Evolutionary conservation across 2,797 vertebrate species (phyloP).

Genomic region (Linurgus olivaceus): DNA sequence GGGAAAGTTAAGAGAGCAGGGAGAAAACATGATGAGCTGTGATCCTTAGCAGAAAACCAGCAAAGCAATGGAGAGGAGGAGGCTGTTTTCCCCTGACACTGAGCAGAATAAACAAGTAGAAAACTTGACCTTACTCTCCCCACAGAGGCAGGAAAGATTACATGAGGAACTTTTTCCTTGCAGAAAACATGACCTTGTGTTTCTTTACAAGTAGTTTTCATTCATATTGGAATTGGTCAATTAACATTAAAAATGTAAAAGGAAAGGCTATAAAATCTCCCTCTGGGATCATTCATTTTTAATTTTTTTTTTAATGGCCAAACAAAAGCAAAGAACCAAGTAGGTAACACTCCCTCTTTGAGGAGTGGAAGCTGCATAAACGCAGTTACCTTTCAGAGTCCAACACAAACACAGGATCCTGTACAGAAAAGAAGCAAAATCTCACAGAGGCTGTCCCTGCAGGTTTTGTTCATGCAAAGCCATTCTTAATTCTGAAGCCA

Average conservation of each 20-base stretch:
- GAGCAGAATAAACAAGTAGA: background rate
- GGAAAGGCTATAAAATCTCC: background rate
- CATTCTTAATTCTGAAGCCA: background rate
- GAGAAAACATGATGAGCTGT: background rate
- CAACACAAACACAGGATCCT: background rate
- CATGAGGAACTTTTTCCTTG: background rate
- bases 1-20: background rate
- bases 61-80: background rate
- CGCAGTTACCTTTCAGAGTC: background rate
- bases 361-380: background rate
- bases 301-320: background rate
- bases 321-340: background rate
- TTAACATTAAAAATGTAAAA: slow-evolving; percentile 51
- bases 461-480: background rate
- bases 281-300: slow-evolving; percentile 16
- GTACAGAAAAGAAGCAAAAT: fast-evolving
- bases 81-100: background rate
- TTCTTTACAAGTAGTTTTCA: background rate
- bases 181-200: background rate
- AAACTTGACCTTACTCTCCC: background rate
- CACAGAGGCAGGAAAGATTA: background rate
- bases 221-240: background rate
- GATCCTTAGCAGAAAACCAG: background rate
- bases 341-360: background rate
- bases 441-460: background rate